These are phyloP conservation scores for Pangasianodon gigas DNA, from an alignment of 2,113 vertebrate species.

Conservation along the genomic window DNA sequence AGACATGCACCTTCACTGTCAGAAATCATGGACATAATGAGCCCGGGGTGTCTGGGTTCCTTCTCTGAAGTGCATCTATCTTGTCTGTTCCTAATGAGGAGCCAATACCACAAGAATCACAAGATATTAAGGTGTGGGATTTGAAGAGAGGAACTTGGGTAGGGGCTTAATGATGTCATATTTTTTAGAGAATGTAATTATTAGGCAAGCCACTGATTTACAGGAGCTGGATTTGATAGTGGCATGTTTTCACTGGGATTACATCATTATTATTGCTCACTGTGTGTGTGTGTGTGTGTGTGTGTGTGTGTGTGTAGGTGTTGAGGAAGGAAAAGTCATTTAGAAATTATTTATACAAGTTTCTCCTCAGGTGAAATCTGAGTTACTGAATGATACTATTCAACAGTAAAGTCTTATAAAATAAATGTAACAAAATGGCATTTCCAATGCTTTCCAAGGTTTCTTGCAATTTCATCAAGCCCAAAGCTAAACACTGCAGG, in stretches of 20 bases:
- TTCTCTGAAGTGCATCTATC: not conserved
- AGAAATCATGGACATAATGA: slow-evolving; percentile 13
- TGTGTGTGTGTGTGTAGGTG: not conserved
- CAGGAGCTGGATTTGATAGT: not conserved
- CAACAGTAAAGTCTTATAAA: not conserved
- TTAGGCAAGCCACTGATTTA: not conserved
- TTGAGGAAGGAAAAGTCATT: not conserved
- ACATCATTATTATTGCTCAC: slow-evolving; percentile 16
- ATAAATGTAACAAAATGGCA: not conserved
- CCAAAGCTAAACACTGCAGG: not conserved
- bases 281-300: not conserved
- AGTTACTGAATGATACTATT: not conserved
- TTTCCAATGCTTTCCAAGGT: not conserved
- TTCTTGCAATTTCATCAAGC: not conserved
- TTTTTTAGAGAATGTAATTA: not conserved
- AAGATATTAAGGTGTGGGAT: not conserved
- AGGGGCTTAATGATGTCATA: not conserved
- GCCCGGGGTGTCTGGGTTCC: not conserved
- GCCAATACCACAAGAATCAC: not conserved
- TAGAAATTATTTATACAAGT: not conserved
- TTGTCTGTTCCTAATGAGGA: slow-evolving; percentile 9
- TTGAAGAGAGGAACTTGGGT: not conserved
- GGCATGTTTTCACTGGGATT: not conserved
- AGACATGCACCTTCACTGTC: not conserved
- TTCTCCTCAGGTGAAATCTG: not conserved